These are phyloP conservation scores for Phorcus lineatus DNA, from an alignment of 2,888 invertebrate genomes.

Conservation along the genomic window DNA sequence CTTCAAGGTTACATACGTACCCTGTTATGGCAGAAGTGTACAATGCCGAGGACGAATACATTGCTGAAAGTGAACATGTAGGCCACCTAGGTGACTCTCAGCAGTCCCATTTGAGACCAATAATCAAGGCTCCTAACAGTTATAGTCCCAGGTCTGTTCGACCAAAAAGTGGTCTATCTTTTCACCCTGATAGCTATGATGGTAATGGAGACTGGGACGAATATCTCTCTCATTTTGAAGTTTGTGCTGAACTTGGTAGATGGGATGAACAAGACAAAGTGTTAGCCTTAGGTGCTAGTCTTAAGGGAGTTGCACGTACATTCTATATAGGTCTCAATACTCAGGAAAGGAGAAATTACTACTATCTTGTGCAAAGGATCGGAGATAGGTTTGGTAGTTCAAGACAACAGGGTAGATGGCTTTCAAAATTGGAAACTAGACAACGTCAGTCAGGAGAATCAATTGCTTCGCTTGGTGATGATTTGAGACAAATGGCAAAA, in stretches of 20 bases:
- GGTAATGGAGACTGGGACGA: conserved; percentile 17
- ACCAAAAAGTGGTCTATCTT: too few relatives aligned
- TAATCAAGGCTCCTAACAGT: too few relatives aligned
- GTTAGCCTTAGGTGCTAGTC: conserved; percentile 9
- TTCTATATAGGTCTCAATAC: too few relatives aligned
- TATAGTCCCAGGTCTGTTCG: too few relatives aligned
- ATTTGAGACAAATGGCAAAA: background rate
- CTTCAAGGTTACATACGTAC: too few relatives aligned
- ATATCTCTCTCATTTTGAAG: conserved; percentile 12
- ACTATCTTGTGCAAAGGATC: too few relatives aligned
- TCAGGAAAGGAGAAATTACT: too few relatives aligned
- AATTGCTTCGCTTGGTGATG: background rate
- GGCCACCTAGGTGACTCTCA: too few relatives aligned
- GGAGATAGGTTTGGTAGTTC: background rate
- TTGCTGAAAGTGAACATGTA: too few relatives aligned
- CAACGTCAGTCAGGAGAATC: background rate
- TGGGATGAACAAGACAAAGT: background rate
- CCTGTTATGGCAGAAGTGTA: too few relatives aligned
- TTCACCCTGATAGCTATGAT: background rate
- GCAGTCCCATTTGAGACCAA: too few relatives aligned
- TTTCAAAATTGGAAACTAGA: background rate
- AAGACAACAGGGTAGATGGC: background rate
- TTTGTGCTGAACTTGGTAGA: conserved; percentile 15
- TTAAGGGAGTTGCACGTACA: background rate
- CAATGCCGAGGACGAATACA: too few relatives aligned